Evolutionary conservation across 2,888 invertebrate species (phyloP), one percentile per base, ranked within the genome.

Genomic region (Parasteatoda lunata): DNA sequence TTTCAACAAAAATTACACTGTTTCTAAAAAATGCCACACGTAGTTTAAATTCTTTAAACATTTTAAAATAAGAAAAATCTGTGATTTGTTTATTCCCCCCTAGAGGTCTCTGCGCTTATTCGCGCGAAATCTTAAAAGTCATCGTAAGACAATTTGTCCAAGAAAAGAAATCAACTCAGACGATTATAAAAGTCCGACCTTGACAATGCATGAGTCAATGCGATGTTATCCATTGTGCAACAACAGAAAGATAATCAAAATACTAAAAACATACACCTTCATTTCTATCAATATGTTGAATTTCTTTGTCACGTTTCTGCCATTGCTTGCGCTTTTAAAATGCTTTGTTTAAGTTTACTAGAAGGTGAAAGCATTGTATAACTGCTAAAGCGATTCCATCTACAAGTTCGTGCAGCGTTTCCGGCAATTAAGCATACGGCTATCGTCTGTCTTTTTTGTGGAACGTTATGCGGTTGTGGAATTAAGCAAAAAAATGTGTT

Each of bases 141-240:
- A 59, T 59, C 59, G 59, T n/a, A 59, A 59, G 59, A 59, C 59
- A n/a, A 30, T 30, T 30, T 30, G 30, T 30, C 30, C 30, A 30
- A 30, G 30, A 30, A 30, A 30, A 30, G 71, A 71, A 79, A 49
- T 64, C 47, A 65, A 72, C 47, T 45, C 66, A 15, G 15, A n/a
- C 66, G 45, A 68, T 68, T 59, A 73, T 72, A 84, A 84, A 83
- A 77, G 72, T 15, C 75, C 73, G 78, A 78, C 78, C 84, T 78
- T 84, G 78, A 68, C 73, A 78, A 79, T 75, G 78, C 69, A 84
- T 84, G 78, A 84, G 77, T 84, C 84, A 84, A 84, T 77, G 77
- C 78, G 84, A 84, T 84, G 84, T 51, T 78, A 79, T 84, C 84
- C 69, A 79, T 84, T 84, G 84, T 84, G 84, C 73, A 84, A 84